A percentile compares a stretch with the other conserved stretches of the same genome.
Conservation (phyloP, 2,113 vertebrate genomes). For the Hyperoodon ampullatus region DNA sequence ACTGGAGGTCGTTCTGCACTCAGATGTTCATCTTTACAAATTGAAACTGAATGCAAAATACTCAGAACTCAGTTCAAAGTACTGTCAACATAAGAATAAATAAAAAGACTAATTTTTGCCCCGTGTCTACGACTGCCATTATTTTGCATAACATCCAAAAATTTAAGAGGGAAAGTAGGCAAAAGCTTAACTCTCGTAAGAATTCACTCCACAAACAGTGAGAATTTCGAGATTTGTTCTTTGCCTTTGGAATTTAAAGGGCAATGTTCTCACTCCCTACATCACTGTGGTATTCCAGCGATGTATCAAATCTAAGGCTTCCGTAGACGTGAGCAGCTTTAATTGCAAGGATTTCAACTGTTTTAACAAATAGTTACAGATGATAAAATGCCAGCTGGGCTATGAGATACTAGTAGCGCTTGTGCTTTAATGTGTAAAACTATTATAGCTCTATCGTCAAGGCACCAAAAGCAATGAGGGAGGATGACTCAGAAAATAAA, state of each 20-base stretch:
- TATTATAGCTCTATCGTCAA: neutral
- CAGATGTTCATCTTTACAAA: neutral
- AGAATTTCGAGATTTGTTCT: neutral
- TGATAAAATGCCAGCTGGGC: neutral
- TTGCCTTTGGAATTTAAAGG: neutral
- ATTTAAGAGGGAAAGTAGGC: neutral
- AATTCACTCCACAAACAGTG: accelerated
- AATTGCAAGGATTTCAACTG: neutral
- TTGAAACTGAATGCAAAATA: neutral
- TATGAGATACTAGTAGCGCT: too few species aligned
- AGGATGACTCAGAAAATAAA: neutral
- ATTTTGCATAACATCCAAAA: neutral
- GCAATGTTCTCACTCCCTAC: neutral
- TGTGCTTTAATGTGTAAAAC: neutral
- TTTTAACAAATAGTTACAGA: neutral
- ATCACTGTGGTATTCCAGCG: neutral
- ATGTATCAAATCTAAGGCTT: neutral
- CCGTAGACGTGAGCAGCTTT: neutral
- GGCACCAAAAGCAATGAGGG: neutral
- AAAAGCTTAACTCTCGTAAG: neutral
- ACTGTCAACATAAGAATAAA: neutral
- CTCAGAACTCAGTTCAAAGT: neutral
- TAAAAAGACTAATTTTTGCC: neutral
- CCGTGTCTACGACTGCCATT: accelerated
- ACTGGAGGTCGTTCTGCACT: neutral